Base-by-base conservation (phyloP, 2,797 vertebrate species). In the Glossophaga mutica region DNA sequence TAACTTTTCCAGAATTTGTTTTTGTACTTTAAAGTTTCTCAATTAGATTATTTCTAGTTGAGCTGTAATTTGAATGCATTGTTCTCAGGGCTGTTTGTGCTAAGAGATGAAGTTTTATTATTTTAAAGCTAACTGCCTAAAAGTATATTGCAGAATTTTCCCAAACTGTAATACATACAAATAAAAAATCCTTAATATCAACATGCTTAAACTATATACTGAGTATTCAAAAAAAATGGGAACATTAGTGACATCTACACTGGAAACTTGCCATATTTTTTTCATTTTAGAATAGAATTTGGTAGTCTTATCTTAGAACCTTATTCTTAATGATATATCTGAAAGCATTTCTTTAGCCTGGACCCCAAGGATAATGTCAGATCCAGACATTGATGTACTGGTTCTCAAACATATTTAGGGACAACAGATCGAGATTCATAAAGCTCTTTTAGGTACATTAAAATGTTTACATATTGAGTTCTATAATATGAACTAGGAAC, bases 1-100 rank as follows among this genome's bases (percentile, higher is more conserved):
- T 96, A 96, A 97, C 89, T 98, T 98, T 98, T 97, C 73, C 90
- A 98, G 97, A 97, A 96, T 97, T 98, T 98, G 97, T 96, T 98
- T 97, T 98, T 98, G 46, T 94, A 96, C 94, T 97, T 94, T 95
- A 95, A 98, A 96, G 95, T 95, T 98, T 98, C 97, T 98, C 98
- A 98, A 98, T 97, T 98, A 96, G 97, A 97, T 97, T 98, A 95
- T 98, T 98, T 97, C 98, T 98, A 97, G 98, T 98, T 98, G 98
- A 98, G 97, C 97, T 98, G 96, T 98, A 96, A 97, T 98, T 97
- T 97, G 97, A 98, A 97, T 95, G 90, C 97, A 96, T 96, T 97
- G 98, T 98, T 98, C 98, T 98, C 98, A 98, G 98, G 98, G 98
- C 98, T 98, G 97, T 91, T 98, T 97, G 97, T 97, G 97, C 89